These are phyloP conservation scores for Centropus unirufus DNA, from an alignment of 2,113 vertebrate species.

Conservation along the genomic window DNA sequence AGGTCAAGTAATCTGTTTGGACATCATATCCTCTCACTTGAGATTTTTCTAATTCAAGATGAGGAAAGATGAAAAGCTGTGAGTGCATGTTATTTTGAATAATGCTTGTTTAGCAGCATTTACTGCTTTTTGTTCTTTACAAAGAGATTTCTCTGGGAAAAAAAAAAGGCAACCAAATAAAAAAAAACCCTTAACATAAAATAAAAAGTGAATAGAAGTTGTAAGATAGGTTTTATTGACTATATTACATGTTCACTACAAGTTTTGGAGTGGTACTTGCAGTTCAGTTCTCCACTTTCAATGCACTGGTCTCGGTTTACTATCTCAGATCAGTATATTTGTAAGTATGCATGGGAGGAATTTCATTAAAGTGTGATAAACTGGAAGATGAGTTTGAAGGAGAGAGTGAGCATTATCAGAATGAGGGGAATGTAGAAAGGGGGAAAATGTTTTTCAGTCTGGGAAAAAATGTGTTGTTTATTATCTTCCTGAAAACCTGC, in stretches of 20 bases:
- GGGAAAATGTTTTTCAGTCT: not conserved
- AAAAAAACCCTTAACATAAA: conserved; percentile 15
- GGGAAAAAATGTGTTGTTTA: not conserved
- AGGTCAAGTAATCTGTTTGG: conserved; percentile 35
- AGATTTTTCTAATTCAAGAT: conserved; percentile 43
- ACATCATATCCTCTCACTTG: not conserved
- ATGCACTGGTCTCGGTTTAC: conserved; percentile 7
- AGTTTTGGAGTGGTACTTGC: conserved; percentile 3
- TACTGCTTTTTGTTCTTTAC: not conserved
- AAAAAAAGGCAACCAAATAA: not conserved
- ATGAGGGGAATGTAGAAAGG: not conserved
- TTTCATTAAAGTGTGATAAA: conserved; percentile 42
- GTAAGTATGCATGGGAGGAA: conserved; percentile 33
- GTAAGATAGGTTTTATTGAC: conserved; percentile 17
- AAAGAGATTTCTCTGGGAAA: not conserved
- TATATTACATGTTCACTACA: not conserved
- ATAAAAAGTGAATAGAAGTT: conserved; percentile 17
- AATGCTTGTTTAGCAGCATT: not conserved
- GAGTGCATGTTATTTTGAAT: not conserved
- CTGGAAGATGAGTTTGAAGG: conserved; percentile 16
- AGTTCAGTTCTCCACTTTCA: conserved; percentile 28
- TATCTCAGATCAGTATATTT: not conserved
- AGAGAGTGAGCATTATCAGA: conserved; percentile 4
- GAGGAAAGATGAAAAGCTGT: not conserved
- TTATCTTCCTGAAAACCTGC: not conserved